Percentiles rank a stretch among this genome's conserved stretches.
phyloP scores from a whole-genome alignment of 2,797 vertebrate species.

The Tadarida brasiliensis region DNA sequence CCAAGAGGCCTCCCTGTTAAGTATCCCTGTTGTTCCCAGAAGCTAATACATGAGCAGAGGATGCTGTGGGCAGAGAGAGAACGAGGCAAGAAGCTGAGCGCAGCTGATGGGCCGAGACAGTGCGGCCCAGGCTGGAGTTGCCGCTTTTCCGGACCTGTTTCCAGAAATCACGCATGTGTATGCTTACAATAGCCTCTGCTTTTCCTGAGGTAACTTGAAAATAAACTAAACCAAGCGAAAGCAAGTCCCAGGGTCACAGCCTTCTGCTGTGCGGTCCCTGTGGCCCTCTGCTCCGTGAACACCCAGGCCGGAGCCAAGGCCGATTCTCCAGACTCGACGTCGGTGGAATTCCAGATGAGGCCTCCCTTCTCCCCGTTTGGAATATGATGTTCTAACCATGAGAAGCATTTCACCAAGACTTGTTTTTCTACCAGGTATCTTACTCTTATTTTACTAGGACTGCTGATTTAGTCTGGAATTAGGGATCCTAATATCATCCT shows the following conservation, averaged over 20 bases:
- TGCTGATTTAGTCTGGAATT: not conserved
- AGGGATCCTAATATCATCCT: not conserved
- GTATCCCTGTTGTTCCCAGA: not conserved
- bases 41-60: not conserved
- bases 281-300: not conserved
- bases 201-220: not conserved
- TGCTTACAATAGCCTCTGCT: not conserved
- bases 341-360: not conserved
- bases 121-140: not conserved
- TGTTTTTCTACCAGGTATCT: not conserved
- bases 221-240: not conserved
- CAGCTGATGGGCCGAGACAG: not conserved
- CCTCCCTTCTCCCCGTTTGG: not conserved
- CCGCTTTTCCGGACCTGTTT: not conserved
- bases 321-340: not conserved
- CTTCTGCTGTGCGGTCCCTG: rapidly evolving
- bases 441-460: not conserved
- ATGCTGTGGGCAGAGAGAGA: not conserved
- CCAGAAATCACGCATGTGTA: not conserved
- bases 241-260: not conserved
- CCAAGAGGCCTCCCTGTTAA: not conserved
- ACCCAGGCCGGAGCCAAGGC: not conserved
- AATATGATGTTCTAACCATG: not conserved
- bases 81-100: not conserved
- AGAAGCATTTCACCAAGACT: not conserved